A percentile compares a stretch with the other conserved stretches of the same genome.
phyloP scores from a whole-genome alignment of 37 sponge, comb jelly and placozoan species.

The Amphimedon queenslandica region DNA sequence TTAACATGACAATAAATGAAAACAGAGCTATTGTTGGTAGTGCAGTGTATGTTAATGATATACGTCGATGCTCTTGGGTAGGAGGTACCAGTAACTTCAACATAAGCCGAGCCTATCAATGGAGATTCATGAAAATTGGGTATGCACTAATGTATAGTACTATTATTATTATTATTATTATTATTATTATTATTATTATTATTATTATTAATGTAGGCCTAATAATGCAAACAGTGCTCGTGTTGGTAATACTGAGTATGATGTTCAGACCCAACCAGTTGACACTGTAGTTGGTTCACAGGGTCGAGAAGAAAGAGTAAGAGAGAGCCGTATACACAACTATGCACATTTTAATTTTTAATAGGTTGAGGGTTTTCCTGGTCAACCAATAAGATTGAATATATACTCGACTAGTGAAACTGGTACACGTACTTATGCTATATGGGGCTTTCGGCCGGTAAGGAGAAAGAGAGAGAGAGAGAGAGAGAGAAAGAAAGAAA shows the following conservation, averaged over 20 bases:
- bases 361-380: constrained; percentile 6
- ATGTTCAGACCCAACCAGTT: not conserved
- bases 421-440: not conserved
- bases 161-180: too few species aligned
- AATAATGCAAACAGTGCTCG: not conserved
- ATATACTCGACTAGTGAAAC: not conserved
- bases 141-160: not conserved
- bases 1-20: not conserved
- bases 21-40: constrained; percentile 1
- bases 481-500: not conserved
- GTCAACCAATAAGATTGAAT: not conserved
- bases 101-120: not conserved
- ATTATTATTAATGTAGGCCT: not conserved
- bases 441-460: not conserved
- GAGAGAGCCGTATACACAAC: not conserved
- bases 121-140: constrained; percentile 7
- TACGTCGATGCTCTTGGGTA: not conserved
- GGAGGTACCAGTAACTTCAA: not conserved
- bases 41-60: not conserved
- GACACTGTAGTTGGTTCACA: not conserved
- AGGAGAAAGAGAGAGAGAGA: not conserved
- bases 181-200: not conserved
- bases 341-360: not conserved
- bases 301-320: not conserved
- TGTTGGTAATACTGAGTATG: not conserved